A percentile compares a stretch with the other conserved stretches of the same genome.
Evolutionary conservation across 1,140 invertebrate genomes (phyloP).

Genomic region (Dolichoris vasculosae): DNA sequence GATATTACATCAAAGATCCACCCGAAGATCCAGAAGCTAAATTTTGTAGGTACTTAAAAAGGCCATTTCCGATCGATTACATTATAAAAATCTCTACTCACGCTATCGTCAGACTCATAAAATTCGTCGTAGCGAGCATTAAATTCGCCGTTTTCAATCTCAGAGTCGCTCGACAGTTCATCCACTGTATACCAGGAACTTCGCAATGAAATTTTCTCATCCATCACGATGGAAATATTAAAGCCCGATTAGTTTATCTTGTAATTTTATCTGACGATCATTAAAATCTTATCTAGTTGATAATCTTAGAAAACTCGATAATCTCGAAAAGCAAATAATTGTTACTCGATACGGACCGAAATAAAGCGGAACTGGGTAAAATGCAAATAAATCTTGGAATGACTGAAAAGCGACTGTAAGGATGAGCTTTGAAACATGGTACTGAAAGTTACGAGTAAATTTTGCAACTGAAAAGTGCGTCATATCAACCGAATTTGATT

Average conservation of each 20-base stretch:
- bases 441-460: not conserved
- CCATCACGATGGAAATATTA: not conserved
- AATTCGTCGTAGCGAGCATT: not conserved
- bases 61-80: not conserved
- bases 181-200: not conserved
- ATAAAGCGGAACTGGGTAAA: not conserved
- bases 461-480: not conserved
- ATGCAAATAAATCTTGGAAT: not conserved
- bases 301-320: not conserved
- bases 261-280: not conserved
- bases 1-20: not conserved
- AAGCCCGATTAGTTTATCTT: not conserved
- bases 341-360: not conserved
- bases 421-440: not conserved
- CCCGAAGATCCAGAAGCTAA: not conserved
- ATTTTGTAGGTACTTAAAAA: not conserved
- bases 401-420: not conserved
- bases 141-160: not conserved
- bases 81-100: slow-evolving; percentile 3
- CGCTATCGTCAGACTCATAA: not conserved
- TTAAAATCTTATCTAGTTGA: not conserved
- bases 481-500: not conserved
- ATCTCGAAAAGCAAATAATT: not conserved
- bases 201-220: slow-evolving; percentile 1
- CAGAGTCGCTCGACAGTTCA: not conserved